Percentiles rank a stretch among this genome's conserved stretches.
Evolutionary conservation across 2,113 vertebrate genomes (phyloP).

Genomic region (Silurus asotus): DNA sequence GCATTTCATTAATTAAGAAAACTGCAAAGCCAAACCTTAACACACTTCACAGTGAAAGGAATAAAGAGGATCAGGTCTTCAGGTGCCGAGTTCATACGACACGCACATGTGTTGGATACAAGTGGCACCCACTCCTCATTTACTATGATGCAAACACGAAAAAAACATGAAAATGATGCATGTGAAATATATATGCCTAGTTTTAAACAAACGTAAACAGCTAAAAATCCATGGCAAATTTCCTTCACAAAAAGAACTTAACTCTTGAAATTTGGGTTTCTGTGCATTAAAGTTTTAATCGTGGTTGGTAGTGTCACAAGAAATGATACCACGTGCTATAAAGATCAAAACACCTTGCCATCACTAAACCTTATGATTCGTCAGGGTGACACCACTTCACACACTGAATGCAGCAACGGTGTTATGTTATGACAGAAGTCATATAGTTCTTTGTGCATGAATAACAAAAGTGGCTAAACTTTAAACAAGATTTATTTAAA

Average conservation of each 20-base stretch:
- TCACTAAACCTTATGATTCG: background rate
- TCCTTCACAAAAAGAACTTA: background rate
- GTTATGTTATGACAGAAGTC: background rate
- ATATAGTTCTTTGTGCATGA: background rate
- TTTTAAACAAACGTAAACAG: background rate
- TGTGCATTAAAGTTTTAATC: background rate
- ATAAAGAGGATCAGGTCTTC: slow-evolving; percentile 58
- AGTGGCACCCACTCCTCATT: slow-evolving; percentile 60
- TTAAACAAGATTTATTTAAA: background rate
- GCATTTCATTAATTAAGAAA: background rate
- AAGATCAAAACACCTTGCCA: background rate
- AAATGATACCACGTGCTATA: background rate
- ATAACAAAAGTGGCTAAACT: background rate
- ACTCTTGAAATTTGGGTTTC: background rate
- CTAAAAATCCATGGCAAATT: background rate
- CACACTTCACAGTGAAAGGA: slow-evolving; percentile 57
- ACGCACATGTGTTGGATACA: slow-evolving; percentile 64
- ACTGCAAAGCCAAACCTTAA: slow-evolving; percentile 61
- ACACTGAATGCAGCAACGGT: too few relatives aligned
- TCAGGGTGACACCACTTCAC: too few relatives aligned
- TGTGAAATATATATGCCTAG: too few relatives aligned
- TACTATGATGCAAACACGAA: slow-evolving; percentile 50
- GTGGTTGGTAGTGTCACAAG: background rate
- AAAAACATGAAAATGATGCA: background rate
- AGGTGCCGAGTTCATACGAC: slow-evolving; percentile 45